These are phyloP conservation scores for Alcis repandata DNA, from an alignment of 2,888 invertebrate species.

Conservation along the genomic window DNA sequence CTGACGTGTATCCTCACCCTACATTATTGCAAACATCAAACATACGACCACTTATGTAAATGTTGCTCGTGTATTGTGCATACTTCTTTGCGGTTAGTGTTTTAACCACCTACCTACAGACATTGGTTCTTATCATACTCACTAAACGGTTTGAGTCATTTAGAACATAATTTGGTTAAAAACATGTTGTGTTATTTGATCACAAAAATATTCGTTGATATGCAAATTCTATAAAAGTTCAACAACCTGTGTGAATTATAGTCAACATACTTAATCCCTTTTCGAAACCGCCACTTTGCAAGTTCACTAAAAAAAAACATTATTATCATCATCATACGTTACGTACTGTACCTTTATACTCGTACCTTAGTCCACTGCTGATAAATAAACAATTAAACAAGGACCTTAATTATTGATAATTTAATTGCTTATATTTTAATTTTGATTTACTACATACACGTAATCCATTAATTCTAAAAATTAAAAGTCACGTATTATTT, in stretches of 20 bases:
- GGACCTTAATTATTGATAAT: too few species aligned
- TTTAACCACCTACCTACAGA: conserved; percentile 4
- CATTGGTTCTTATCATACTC: conserved; percentile 13
- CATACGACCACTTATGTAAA: conserved; percentile 42
- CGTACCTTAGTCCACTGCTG: too few species aligned
- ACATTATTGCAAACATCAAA: conserved; percentile 45
- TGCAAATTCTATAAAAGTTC: too few species aligned
- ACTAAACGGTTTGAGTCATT: conserved; percentile 5
- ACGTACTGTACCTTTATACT: too few species aligned
- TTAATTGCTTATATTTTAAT: not conserved
- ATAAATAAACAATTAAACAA: too few species aligned
- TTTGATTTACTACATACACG: not conserved
- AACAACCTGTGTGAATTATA: too few species aligned
- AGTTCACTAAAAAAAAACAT: too few species aligned
- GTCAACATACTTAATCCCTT: too few species aligned
- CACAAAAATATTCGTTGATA: too few species aligned
- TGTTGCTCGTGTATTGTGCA: conserved; percentile 35
- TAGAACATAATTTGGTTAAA: not conserved
- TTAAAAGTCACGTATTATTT: conserved; percentile 10
- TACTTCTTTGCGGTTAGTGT: conserved; percentile 20
- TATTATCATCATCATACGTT: too few species aligned
- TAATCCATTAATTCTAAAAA: not conserved
- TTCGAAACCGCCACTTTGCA: too few species aligned
- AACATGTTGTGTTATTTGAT: not conserved
- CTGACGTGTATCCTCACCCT: conserved; percentile 42